Base-by-base conservation (phyloP, 1,140 invertebrate species). In the Zeugodacus cucurbitae region DNA sequence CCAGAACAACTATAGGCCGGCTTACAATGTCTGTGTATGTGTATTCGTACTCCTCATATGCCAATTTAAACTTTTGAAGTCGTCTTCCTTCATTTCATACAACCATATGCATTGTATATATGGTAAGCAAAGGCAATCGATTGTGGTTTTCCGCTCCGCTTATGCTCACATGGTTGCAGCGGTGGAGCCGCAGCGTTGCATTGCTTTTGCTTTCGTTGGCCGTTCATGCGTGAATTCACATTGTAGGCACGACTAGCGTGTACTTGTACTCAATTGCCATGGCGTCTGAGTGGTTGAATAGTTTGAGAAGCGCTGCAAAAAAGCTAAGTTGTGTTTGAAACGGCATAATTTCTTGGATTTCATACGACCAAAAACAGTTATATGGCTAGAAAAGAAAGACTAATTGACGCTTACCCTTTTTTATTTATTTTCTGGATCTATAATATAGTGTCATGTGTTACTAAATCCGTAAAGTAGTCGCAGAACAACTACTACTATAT, bases 221-320 rank as follows among this genome's bases (percentile, higher is more conserved):
- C 41, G 74, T 48, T 82, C 74, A 82, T 48, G 74, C 44, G 74
- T 82, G 44, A 82, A 82, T 37, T 37, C 67, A 41, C 34, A 37
- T 41, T 41, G 67, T 34, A 34, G 5, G 5, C 74, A 48, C 11
- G 11, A 8, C 41, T n/a, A 48, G 41, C 22, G n/a, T 26, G 22
- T 22, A 26, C 74, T 82, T 44, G 41, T 82, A 8, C 41, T 48
- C 74, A 82, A 82, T 48, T 82, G 74, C 41, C 41, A 3, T 29
- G 20, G 10, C 74, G 74, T 54, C 74, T 82, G 74, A 82, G 74
- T 44, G 26, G 37, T n/a, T 48, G 74, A 1, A 22, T 54, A 20
- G 17, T 54, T 82, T n/a, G 14, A 2, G 74, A 22, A 48, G 10
- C 44, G 20, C n/a, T 82, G 37, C 26, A 11, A 17, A 82, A 14